Evolutionary conservation across 2,888 invertebrate genomes (phyloP).

Genomic region (Macrosiphum euphorbiae): DNA sequence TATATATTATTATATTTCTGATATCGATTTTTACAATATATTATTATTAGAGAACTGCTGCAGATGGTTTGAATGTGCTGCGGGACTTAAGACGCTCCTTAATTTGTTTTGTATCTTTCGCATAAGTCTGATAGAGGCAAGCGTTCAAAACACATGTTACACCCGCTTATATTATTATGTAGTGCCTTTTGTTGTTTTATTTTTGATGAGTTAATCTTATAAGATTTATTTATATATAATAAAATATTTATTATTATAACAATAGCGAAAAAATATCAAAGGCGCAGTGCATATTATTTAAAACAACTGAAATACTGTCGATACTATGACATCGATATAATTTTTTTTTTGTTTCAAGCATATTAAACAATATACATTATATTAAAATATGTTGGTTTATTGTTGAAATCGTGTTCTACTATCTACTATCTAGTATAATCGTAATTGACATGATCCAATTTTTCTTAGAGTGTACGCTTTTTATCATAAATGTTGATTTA

Average conservation of each 20-base stretch:
- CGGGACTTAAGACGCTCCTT: not conserved
- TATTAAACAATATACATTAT: not conserved
- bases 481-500: not conserved
- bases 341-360: not conserved
- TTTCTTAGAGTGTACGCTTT: not conserved
- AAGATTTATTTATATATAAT: too few species aligned
- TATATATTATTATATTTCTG: not conserved
- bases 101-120: not conserved
- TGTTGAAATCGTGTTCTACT: not conserved
- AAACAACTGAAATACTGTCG: not conserved
- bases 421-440: not conserved
- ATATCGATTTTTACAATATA: not conserved
- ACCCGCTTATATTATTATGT: not conserved
- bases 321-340: not conserved
- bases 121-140: not conserved
- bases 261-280: not conserved
- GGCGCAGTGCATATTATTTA: not conserved
- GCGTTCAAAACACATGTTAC: not conserved
- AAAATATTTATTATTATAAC: not conserved
- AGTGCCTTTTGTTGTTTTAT: not conserved
- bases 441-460: not conserved
- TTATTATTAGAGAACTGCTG: not conserved
- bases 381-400: not conserved
- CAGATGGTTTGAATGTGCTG: not conserved
- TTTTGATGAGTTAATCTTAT: not conserved